Percentiles rank a stretch among this genome's conserved stretches.
These are phyloP conservation scores for Epizoanthus ramosus DNA, from an alignment of 92 coral and sea anemone species.

Conservation along the genomic window DNA sequence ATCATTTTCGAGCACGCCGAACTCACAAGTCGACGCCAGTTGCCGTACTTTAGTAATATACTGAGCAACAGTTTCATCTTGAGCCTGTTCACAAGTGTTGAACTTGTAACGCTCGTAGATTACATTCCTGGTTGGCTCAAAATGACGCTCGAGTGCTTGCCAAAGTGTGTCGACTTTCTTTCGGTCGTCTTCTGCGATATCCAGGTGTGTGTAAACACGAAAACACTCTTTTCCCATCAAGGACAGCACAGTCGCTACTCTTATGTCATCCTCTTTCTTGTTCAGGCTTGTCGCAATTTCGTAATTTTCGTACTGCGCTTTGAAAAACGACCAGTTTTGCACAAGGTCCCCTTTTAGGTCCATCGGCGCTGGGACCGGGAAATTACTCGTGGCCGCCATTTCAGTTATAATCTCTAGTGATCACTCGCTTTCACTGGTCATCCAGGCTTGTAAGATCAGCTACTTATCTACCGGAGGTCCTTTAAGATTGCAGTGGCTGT, in stretches of 20 bases:
- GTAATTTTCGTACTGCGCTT: constrained; percentile 43
- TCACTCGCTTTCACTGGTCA: neutral
- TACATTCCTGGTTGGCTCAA: constrained; percentile 6
- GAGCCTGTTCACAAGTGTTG: too few species aligned
- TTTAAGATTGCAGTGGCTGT: neutral
- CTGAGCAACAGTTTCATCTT: too few species aligned
- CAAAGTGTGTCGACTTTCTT: constrained; percentile 4
- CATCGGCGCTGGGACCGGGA: constrained; percentile 37
- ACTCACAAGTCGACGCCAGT: constrained; percentile 40
- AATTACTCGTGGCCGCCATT: constrained; percentile 12
- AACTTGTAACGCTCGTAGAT: neutral
- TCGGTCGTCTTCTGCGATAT: constrained; percentile 31
- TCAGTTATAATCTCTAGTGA: neutral
- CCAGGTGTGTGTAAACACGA: constrained; percentile 25
- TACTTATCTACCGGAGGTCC: neutral
- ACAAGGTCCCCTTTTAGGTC: constrained; percentile 25
- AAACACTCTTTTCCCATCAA: constrained; percentile 15
- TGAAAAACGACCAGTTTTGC: constrained; percentile 45
- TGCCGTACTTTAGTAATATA: neutral
- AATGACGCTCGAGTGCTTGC: neutral
- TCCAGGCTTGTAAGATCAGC: neutral
- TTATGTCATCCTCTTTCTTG: constrained; percentile 10
- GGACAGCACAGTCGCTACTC: neutral
- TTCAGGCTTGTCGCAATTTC: constrained; percentile 34
- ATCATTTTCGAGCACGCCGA: constrained; percentile 40